Conservation (phyloP, 2,888 invertebrate genomes). For the Leptopilina drosophilae region DNA sequence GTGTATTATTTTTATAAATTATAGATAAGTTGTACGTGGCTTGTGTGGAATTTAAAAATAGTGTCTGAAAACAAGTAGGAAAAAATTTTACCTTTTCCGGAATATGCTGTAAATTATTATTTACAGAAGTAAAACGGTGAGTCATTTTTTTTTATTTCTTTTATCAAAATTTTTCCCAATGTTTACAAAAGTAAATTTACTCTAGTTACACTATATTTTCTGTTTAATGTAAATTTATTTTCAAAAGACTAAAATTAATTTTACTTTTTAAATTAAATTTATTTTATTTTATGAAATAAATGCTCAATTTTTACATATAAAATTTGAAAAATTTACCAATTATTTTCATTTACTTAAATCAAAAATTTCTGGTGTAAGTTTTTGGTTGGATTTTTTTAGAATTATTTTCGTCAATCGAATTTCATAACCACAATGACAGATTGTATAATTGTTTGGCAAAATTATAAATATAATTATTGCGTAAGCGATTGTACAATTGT, state of each 20-base stretch:
- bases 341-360: too few species aligned
- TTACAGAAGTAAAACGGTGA: not conserved
- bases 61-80: not conserved
- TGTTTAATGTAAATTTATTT: too few species aligned
- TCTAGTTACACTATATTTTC: too few species aligned
- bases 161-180: too few species aligned
- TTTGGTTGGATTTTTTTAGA: too few species aligned
- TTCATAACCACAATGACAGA: not conserved
- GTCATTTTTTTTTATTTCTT: not conserved
- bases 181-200: too few species aligned
- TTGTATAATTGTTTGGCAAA: not conserved
- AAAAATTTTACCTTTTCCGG: not conserved
- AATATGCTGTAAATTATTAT: not conserved
- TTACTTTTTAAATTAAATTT: too few species aligned
- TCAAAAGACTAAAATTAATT: too few species aligned
- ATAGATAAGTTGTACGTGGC: not conserved
- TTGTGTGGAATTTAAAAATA: not conserved
- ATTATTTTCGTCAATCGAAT: not conserved
- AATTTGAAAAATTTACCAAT: too few species aligned
- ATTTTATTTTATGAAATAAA: too few species aligned
- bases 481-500: not conserved
- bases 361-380: too few species aligned
- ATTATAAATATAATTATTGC: not conserved
- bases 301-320: too few species aligned
- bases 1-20: slow-evolving; percentile 3